Base-by-base conservation (phyloP, 2,888 invertebrate species). In the Drosophila kokeensis region DNA sequence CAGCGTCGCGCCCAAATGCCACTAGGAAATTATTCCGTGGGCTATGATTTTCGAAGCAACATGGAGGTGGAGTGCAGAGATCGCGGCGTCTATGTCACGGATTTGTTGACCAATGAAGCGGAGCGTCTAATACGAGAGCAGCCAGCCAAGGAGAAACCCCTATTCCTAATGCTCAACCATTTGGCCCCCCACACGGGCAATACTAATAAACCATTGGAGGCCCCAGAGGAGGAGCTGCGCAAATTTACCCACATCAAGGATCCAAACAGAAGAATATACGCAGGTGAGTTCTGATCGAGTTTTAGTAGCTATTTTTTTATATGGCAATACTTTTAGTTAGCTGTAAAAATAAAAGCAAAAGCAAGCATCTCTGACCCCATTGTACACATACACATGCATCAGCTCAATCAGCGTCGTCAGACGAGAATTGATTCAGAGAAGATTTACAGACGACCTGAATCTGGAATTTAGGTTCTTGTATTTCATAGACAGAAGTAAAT, bases 91-190 rank as follows among this genome's bases (percentile, higher is more conserved):
- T 97, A 97, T 85, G 94, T 96, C 13, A 97, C 97, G 0, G 96
- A 97, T 84, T 89, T 97, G 40, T 95, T 96, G 71, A 96, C 95
- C 1, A 90, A 94, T 18, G 95, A 96, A 89, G 95, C 96, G 0
- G 94, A 95, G 49, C 93, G 94, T 59, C 94, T 96, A 4, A 96
- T 96, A 62, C 91, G 92, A 8, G 88, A 73, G 11, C 60, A 72
- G 13, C 42, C 69, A 0, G 49, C 10, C 2, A 73, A 74, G 24
- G 49, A 81, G 1, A 58, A 83, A 13, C 97, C 98, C 0, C 92
- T 98, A 68, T 98, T 97, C 89, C 93, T 98, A 73, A 95, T 97
- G 93, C 87, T 98, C 52, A 95, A 96, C 0, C 97, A 98, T 92
- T 94, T 96, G 52, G 98, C 98, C 0, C 95, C 96, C 0, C 98